phyloP scores from a whole-genome alignment of 2,113 vertebrate species.

The Ploceus nigricollis region DNA sequence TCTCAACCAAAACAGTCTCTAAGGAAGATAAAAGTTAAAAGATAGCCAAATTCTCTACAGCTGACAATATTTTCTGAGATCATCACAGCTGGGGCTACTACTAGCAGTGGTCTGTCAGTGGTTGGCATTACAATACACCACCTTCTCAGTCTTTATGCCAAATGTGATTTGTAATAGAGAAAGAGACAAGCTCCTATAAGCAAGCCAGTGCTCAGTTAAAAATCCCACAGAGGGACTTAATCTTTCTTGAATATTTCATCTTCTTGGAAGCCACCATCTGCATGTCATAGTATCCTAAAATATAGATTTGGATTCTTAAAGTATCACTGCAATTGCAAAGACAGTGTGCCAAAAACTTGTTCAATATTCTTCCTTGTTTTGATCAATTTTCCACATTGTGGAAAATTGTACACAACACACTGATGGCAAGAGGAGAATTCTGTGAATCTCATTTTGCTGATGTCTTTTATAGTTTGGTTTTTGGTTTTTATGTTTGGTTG shows the following conservation, averaged over 20 bases:
- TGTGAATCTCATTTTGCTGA: not conserved
- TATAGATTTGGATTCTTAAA: not conserved
- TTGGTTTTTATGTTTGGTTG: not conserved
- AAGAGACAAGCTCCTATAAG: not conserved
- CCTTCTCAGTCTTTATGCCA: not conserved
- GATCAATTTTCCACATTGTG: not conserved
- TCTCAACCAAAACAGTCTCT: not conserved
- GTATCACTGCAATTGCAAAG: not conserved
- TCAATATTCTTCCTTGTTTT: constrained; percentile 43
- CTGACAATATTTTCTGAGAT: not conserved
- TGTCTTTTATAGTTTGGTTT: not conserved
- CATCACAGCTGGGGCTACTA: not conserved
- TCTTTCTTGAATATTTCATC: constrained; percentile 59
- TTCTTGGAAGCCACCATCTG: constrained; percentile 34
- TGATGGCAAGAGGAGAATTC: not conserved
- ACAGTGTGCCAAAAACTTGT: not conserved
- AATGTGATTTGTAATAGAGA: constrained; percentile 12
- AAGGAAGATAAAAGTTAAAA: not conserved
- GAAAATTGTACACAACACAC: not conserved
- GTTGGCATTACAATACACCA: not conserved
- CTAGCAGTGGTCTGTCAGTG: not conserved
- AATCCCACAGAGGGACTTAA: constrained; percentile 42
- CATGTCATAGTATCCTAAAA: not conserved
- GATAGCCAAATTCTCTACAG: not conserved
- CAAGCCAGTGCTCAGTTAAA: not conserved